These are phyloP conservation scores for Phasianus colchicus DNA, from an alignment of 2,113 vertebrate species.

Conservation along the genomic window DNA sequence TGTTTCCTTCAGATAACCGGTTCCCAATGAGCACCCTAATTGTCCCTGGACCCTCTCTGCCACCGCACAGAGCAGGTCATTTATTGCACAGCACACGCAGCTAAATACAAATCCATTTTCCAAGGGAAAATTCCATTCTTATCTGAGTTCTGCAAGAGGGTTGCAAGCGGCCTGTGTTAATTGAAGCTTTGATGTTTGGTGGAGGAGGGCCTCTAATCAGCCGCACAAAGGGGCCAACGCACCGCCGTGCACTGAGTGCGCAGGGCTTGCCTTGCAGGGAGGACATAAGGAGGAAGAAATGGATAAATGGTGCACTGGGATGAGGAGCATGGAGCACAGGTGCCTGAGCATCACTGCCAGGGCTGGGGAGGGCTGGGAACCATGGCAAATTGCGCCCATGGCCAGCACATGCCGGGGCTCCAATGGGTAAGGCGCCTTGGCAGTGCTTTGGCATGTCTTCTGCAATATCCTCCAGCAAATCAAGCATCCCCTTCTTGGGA, in stretches of 20 bases:
- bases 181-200: constrained; percentile 79
- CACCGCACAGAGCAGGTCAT: constrained; percentile 73
- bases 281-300: rapidly evolving
- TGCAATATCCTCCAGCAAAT: constrained; percentile 83
- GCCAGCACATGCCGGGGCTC: not conserved
- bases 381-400: rapidly evolving
- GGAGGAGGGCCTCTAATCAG: constrained; percentile 76
- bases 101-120: constrained; percentile 82
- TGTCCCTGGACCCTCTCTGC: constrained; percentile 76
- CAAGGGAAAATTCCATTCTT: constrained; percentile 81
- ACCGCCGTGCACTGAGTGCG: not conserved
- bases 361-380: rapidly evolving
- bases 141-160: constrained; percentile 84
- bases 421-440: not conserved
- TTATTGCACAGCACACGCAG: constrained; percentile 74
- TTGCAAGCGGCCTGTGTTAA: constrained; percentile 74
- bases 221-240: not conserved
- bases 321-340: rapidly evolving
- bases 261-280: rapidly evolving
- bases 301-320: rapidly evolving
- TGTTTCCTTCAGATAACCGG: constrained; percentile 82
- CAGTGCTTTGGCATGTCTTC: constrained; percentile 71
- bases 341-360: not conserved
- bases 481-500: constrained; percentile 83
- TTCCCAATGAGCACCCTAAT: constrained; percentile 77